A percentile compares a stretch with the other conserved stretches of the same genome.
Conservation (phyloP, 2,797 vertebrate genomes). For the Lates japonicus region DNA sequence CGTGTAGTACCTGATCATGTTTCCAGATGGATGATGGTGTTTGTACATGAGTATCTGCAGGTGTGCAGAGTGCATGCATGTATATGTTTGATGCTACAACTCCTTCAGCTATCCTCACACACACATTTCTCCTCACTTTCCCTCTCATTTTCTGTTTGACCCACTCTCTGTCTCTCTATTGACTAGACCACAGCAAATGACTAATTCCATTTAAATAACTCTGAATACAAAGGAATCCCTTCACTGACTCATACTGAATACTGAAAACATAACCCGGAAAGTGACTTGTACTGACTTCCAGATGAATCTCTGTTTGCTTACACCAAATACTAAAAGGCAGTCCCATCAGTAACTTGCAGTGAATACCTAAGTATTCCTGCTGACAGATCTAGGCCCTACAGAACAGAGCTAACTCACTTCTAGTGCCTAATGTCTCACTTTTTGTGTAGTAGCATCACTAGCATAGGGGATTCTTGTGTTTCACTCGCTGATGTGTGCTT, state of each 20-base stretch:
- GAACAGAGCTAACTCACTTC: conserved; percentile 14
- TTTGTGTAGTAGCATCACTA: not conserved
- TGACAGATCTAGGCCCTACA: conserved; percentile 23
- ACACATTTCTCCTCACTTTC: conserved; percentile 7
- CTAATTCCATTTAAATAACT: conserved; percentile 50
- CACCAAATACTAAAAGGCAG: conserved; percentile 29
- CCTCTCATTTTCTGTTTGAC: conserved; percentile 37
- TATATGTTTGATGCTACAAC: not conserved
- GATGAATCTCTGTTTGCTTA: conserved; percentile 18
- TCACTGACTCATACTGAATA: conserved; percentile 30
- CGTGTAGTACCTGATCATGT: not conserved
- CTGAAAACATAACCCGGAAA: conserved; percentile 18
- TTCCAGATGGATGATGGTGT: conserved; percentile 27
- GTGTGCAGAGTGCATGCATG: conserved; percentile 3
- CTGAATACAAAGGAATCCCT: not conserved
- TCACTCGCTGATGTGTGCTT: not conserved
- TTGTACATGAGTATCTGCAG: conserved; percentile 25
- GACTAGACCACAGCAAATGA: conserved; percentile 51
- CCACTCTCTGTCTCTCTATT: conserved; percentile 35
- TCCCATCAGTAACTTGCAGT: conserved; percentile 19
- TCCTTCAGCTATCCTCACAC: not conserved
- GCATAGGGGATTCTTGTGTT: no score
- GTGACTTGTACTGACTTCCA: conserved; percentile 10
- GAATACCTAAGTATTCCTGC: conserved; percentile 30
- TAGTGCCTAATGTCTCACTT: not conserved